These are phyloP conservation scores for Phyllotis vaccarum DNA, from an alignment of 2,797 vertebrate genomes.

Conservation along the genomic window DNA sequence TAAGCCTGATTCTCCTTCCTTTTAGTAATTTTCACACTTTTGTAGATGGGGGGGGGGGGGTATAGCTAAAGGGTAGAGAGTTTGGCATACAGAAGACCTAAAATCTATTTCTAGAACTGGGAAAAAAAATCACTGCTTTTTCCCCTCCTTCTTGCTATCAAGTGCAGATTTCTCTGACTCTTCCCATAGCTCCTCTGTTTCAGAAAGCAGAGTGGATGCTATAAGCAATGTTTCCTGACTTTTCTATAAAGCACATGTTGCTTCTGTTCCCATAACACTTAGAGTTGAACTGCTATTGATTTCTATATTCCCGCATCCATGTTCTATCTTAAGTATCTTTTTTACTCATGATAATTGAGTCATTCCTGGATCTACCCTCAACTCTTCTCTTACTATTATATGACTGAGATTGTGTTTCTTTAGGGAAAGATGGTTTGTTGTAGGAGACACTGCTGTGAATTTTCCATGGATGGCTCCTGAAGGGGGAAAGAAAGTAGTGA, in stretches of 20 bases:
- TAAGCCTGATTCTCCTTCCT: background rate
- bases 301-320: background rate
- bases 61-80: background rate
- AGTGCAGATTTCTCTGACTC: background rate
- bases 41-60: background rate
- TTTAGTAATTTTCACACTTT: background rate
- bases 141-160: background rate
- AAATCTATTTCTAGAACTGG: background rate
- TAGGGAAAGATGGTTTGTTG: background rate
- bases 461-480: background rate
- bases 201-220: background rate
- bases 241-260: background rate
- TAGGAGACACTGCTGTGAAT: background rate
- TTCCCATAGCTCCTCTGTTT: fast-evolving
- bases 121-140: background rate
- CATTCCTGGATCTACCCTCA: constrained; percentile 40
- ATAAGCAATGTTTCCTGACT: background rate
- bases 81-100: background rate
- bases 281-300: background rate
- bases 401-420: background rate
- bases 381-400: constrained; percentile 22
- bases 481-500: background rate
- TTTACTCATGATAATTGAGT: background rate
- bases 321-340: constrained; percentile 14
- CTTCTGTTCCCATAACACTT: background rate